A percentile compares a stretch with the other conserved stretches of the same genome.
Conservation (phyloP, 64 coral and sea anemone species). For the Orbicella faveolata region DNA sequence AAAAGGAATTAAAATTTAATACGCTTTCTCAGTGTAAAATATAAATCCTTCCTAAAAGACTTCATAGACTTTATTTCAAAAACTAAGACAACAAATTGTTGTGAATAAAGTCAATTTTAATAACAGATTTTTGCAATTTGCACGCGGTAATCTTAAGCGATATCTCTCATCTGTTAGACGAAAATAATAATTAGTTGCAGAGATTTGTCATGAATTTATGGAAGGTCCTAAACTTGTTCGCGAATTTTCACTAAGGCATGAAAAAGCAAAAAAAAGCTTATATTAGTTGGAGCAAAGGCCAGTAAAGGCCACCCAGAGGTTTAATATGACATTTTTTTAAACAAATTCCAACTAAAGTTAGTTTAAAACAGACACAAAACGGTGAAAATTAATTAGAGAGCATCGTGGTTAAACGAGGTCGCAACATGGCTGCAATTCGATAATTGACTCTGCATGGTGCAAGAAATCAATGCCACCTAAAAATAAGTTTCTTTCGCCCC, state of each 20-base stretch:
- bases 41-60: not conserved
- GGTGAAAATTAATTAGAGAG: too few species aligned
- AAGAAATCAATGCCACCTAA: not conserved
- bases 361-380: too few species aligned
- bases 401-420: too few species aligned
- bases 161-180: not conserved
- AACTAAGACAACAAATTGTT: slow-evolving; percentile 8
- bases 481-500: not conserved
- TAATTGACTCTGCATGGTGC: too few species aligned
- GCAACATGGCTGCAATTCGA: too few species aligned
- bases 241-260: too few species aligned
- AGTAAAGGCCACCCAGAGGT: too few species aligned
- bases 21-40: not conserved
- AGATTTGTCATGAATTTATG: not conserved
- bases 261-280: too few species aligned
- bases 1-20: not conserved
- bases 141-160: not conserved
- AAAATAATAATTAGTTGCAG: not conserved
- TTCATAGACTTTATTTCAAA: not conserved
- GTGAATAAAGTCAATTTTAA: not conserved
- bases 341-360: too few species aligned
- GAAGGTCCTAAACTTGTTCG: too few species aligned
- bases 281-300: too few species aligned
- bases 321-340: too few species aligned
- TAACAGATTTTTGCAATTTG: slow-evolving; percentile 11